A percentile compares a stretch with the other conserved stretches of the same genome.
Evolutionary conservation across 2,888 invertebrate species (phyloP).

Genomic region (Lobophora halterata): DNA sequence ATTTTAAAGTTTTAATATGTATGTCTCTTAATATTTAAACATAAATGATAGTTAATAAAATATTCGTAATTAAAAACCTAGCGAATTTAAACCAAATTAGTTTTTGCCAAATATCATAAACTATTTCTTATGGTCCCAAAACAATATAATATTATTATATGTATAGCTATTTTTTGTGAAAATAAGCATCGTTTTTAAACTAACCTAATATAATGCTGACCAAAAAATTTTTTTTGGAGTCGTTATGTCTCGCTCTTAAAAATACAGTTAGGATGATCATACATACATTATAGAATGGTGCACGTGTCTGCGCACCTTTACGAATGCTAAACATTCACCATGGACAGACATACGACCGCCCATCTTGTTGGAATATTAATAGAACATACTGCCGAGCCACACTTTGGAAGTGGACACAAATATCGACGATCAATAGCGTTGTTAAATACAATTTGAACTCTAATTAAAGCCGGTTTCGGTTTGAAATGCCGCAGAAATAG

Average conservation of each 20-base stretch:
- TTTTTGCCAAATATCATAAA: too few species aligned
- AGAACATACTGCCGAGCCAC: constrained; percentile 11
- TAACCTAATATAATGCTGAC: too few species aligned
- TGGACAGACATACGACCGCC: constrained; percentile 16
- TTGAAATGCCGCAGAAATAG: constrained; percentile 14
- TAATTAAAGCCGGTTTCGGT: constrained; percentile 12
- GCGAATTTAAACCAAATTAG: too few species aligned
- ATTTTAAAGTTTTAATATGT: too few species aligned
- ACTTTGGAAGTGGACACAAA: neutral
- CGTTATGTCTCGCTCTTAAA: neutral
- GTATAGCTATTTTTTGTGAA: too few species aligned
- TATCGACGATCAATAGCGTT: constrained; percentile 10
- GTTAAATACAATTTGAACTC: constrained; percentile 8
- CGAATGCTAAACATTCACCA: constrained; percentile 20
- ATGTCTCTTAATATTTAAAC: too few species aligned
- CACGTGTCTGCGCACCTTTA: constrained; percentile 13
- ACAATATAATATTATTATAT: too few species aligned
- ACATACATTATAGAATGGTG: constrained; percentile 2
- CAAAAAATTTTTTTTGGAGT: neutral
- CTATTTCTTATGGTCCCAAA: too few species aligned
- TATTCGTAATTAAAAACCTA: too few species aligned
- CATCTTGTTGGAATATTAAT: constrained; percentile 22
- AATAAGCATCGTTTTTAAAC: too few species aligned
- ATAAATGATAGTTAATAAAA: too few species aligned
- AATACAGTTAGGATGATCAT: constrained; percentile 1